Conservation (phyloP, 2,113 vertebrate genomes). For the Platichthys flesus region DNA sequence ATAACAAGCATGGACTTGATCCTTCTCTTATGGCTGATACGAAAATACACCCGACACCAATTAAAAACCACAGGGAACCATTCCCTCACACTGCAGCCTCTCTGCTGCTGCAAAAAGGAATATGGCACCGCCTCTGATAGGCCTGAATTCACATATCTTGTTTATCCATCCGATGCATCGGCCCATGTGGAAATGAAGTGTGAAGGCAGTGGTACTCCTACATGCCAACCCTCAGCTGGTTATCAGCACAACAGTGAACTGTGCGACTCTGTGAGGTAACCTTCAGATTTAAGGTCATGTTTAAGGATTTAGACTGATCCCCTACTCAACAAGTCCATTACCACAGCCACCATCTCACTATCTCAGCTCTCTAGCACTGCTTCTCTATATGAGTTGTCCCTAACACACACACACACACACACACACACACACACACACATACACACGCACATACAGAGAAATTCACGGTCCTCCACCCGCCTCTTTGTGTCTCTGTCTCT, state of each 20-base stretch:
- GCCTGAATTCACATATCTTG: neutral
- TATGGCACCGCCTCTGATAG: neutral
- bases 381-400: slow-evolving; percentile 11
- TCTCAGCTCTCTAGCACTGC: slow-evolving; percentile 24
- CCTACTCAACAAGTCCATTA: slow-evolving; percentile 42
- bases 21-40: slow-evolving; percentile 20
- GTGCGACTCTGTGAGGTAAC: slow-evolving; percentile 32
- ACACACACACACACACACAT: slow-evolving; percentile 25
- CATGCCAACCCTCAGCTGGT: slow-evolving; percentile 4
- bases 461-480: slow-evolving; percentile 28
- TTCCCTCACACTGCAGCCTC: slow-evolving; percentile 4
- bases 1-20: slow-evolving; percentile 22
- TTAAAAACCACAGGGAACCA: slow-evolving; percentile 27
- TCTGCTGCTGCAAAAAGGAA: slow-evolving; percentile 3
- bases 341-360: slow-evolving; percentile 34
- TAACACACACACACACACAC: slow-evolving; percentile 20
- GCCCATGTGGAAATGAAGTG: slow-evolving; percentile 43
- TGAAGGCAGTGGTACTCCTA: slow-evolving; percentile 20
- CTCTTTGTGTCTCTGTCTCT: slow-evolving; percentile 52
- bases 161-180: slow-evolving; percentile 23
- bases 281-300: slow-evolving; percentile 55
- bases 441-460: slow-evolving; percentile 23
- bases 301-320: slow-evolving; percentile 43
- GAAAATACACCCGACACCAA: slow-evolving; percentile 41
- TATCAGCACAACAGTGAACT: slow-evolving; percentile 16